phyloP scores from a whole-genome alignment of 1,140 invertebrate species.

The Ooceraea biroi region DNA sequence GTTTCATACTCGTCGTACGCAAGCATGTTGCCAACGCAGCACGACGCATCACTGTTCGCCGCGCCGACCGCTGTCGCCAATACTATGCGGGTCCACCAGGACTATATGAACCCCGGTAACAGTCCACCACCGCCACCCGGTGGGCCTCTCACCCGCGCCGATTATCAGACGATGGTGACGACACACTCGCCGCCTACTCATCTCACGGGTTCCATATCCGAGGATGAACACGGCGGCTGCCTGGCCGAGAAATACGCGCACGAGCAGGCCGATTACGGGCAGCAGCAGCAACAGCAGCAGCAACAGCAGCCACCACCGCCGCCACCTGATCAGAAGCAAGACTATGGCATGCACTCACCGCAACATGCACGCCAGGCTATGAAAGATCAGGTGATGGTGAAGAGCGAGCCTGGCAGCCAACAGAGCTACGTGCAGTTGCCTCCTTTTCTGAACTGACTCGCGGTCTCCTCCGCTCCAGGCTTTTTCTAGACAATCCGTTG shows the following conservation, averaged over 20 bases:
- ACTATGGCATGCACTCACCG: conserved; percentile 87
- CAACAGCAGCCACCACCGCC: conserved; percentile 83
- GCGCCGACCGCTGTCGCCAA: conserved; percentile 80
- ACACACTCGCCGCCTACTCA: conserved; percentile 88
- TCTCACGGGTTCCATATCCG: conserved; percentile 84
- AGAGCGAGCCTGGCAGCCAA: conserved; percentile 88
- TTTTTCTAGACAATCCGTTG: conserved; percentile 43
- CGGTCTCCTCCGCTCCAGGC: conserved; percentile 80
- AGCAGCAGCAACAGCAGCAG: conserved; percentile 86
- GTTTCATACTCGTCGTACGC: conserved; percentile 87
- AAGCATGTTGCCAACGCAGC: conserved; percentile 88
- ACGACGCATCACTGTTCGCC: conserved; percentile 89
- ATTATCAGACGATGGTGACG: conserved; percentile 89
- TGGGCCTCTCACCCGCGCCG: conserved; percentile 86
- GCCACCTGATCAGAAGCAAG: conserved; percentile 85
- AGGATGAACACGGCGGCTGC: conserved; percentile 86
- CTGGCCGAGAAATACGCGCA: conserved; percentile 88
- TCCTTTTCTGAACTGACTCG: conserved; percentile 91
- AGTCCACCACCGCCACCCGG: conserved; percentile 84
- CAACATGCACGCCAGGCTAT: conserved; percentile 82
- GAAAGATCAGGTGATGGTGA: conserved; percentile 87
- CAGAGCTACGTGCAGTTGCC: conserved; percentile 90
- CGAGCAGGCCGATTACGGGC: conserved; percentile 86
- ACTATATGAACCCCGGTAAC: conserved; percentile 87
- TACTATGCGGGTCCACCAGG: conserved; percentile 87